Conservation (phyloP, 2,113 vertebrate species). For the Callopanchax toddi region DNA sequence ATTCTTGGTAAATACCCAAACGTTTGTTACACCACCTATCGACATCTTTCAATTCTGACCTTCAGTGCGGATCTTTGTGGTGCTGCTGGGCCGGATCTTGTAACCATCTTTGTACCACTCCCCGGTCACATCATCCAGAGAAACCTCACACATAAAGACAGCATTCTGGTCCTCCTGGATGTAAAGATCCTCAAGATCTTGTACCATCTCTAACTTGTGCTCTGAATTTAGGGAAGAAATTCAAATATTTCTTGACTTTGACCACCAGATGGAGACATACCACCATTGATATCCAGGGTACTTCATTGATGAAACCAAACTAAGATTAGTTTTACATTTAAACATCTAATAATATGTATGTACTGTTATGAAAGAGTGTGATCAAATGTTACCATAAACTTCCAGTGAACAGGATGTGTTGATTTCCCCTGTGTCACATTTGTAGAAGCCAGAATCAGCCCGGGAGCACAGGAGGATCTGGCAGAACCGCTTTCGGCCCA, state of each 20-base stretch:
- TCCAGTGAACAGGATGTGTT: conserved; percentile 77
- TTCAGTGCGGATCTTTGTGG: conserved; percentile 89
- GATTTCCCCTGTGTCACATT: conserved; percentile 76
- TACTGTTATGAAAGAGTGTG: no score
- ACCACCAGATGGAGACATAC: conserved; percentile 30
- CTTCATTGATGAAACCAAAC: background rate
- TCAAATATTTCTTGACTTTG: background rate
- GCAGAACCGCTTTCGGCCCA: conserved; percentile 81
- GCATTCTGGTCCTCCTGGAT: conserved; percentile 89
- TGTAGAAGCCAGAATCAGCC: conserved; percentile 76
- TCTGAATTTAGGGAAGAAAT: conserved; percentile 74
- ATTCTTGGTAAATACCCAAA: no score
- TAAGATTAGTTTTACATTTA: background rate
- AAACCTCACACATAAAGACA: conserved; percentile 89
- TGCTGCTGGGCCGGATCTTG: conserved; percentile 80
- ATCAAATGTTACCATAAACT: conserved; percentile 81
- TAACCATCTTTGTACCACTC: conserved; percentile 85
- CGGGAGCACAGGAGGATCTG: conserved; percentile 71
- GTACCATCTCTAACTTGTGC: conserved; percentile 80
- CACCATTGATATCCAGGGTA: background rate
- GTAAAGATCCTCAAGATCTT: conserved; percentile 80
- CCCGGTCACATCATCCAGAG: conserved; percentile 78
- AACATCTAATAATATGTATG: no score
- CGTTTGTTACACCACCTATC: background rate
- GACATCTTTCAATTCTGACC: conserved; percentile 69